Conservation (phyloP, 2,888 invertebrate genomes). For the Bugula neritina region DNA sequence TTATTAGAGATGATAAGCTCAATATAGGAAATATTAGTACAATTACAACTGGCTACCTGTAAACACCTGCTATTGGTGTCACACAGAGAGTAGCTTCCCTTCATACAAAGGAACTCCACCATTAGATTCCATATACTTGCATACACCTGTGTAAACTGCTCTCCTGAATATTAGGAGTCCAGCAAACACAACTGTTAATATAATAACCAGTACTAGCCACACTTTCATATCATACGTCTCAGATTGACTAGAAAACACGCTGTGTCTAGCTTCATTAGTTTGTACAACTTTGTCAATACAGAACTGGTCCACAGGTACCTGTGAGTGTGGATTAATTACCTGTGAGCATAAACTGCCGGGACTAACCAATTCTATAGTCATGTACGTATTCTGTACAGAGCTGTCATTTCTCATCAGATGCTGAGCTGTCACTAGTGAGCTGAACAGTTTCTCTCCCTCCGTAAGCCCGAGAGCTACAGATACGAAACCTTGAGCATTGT, state of each 20-base stretch:
- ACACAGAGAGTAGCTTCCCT: not conserved
- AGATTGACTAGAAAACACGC: not conserved
- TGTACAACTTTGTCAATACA: not conserved
- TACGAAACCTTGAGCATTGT: not conserved
- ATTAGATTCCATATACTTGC: conserved; percentile 1
- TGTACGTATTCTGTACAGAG: not conserved
- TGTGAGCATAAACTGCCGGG: not conserved
- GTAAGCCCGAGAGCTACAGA: not conserved
- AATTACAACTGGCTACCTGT: too few species aligned
- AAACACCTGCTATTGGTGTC: too few species aligned
- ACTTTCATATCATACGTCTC: not conserved
- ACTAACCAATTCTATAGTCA: not conserved
- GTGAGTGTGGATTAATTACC: not conserved
- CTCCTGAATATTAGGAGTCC: not conserved
- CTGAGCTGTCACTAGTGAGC: not conserved
- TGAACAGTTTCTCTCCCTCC: not conserved
- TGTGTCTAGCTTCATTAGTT: not conserved
- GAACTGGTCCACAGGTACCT: not conserved
- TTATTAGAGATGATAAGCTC: too few species aligned
- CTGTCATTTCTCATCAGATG: not conserved
- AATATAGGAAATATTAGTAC: too few species aligned
- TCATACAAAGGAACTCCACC: conserved; percentile 4
- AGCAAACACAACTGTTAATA: not conserved
- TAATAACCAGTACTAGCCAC: not conserved
- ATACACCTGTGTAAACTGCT: not conserved